These are phyloP conservation scores for Toxotes lorentzi DNA, from an alignment of 2,797 vertebrate genomes.

Conservation along the genomic window DNA sequence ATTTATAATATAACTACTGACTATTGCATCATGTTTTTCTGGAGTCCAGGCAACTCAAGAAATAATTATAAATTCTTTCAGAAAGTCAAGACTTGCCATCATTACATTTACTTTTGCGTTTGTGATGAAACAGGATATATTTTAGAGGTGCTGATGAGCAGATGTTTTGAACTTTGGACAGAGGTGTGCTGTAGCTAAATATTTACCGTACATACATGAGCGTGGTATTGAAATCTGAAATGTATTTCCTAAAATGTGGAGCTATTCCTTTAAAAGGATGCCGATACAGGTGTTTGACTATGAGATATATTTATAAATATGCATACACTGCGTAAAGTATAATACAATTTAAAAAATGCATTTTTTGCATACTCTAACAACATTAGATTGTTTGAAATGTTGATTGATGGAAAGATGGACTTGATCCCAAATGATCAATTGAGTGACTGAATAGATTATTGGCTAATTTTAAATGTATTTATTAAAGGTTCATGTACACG, in stretches of 20 bases:
- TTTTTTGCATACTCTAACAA: not conserved
- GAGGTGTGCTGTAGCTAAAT: not conserved
- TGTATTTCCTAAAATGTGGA: not conserved
- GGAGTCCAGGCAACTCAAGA: not conserved
- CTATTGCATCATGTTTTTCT: not conserved
- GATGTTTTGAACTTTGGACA: not conserved
- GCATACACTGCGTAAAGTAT: not conserved
- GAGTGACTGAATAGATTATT: not conserved
- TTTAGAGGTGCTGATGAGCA: not conserved
- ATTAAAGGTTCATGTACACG: slow-evolving; percentile 96
- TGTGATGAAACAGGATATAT: not conserved
- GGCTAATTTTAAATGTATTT: slow-evolving; percentile 10
- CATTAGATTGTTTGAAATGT: not conserved
- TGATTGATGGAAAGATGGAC: not conserved
- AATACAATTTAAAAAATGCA: not conserved
- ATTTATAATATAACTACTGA: no score
- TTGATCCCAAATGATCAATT: not conserved
- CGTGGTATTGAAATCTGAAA: not conserved
- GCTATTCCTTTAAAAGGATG: not conserved
- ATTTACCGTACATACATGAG: not conserved
- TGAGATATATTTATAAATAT: not conserved
- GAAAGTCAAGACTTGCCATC: not conserved
- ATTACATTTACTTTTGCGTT: not conserved
- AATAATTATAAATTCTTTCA: not conserved
- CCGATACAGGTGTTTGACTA: not conserved